Evolutionary conservation across 35 echinoderm and acorn worm species (phyloP).

Genomic region (Ophiothrix spiculata): DNA sequence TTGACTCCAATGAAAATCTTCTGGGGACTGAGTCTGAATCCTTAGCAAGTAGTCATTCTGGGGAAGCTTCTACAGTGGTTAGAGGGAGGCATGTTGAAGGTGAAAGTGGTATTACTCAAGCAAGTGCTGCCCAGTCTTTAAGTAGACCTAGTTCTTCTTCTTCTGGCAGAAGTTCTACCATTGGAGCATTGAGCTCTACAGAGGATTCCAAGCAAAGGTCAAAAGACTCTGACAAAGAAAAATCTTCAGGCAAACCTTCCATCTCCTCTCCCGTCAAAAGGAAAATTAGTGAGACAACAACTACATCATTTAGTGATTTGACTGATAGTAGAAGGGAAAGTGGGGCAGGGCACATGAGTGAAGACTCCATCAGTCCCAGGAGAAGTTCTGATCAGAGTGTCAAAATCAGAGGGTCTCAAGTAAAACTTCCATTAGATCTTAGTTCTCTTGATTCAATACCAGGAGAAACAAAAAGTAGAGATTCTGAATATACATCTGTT

Average conservation of each 20-base stretch:
- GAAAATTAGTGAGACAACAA: neutral
- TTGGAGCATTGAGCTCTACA: too few relatives aligned
- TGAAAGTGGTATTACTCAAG: neutral
- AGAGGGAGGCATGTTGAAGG: neutral
- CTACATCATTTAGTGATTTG: too few relatives aligned
- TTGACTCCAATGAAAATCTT: neutral
- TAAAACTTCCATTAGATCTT: slow-evolving; percentile 37
- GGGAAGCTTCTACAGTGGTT: neutral
- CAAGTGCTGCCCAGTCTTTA: neutral
- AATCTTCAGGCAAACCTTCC: too few relatives aligned
- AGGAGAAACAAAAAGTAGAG: neutral
- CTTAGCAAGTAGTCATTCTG: neutral
- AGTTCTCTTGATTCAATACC: neutral
- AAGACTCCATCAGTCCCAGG: slow-evolving; percentile 20
- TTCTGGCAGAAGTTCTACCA: neutral
- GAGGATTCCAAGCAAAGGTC: neutral
- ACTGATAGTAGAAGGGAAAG: slow-evolving; percentile 8
- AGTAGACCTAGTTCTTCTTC: neutral
- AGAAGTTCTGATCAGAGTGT: neutral
- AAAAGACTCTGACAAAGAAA: neutral
- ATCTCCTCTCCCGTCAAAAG: too few relatives aligned
- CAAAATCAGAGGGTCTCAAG: neutral
- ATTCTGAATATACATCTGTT: neutral
- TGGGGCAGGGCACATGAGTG: slow-evolving; percentile 11
- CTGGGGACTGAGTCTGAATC: neutral